Base-by-base conservation (phyloP, 1,140 invertebrate genomes). In the Drosophila rhopaloa region DNA sequence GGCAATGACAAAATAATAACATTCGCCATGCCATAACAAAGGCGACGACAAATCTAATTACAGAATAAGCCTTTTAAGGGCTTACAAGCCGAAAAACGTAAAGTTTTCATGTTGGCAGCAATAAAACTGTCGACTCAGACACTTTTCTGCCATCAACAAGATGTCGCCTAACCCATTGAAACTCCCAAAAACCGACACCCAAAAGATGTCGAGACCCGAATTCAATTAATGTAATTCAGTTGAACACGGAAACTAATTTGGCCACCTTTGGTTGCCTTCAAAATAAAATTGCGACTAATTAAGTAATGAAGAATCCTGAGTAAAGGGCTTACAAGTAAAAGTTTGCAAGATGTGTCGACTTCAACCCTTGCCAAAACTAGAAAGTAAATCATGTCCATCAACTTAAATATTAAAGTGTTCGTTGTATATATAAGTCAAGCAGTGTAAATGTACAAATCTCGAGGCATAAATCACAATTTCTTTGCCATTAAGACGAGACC, bases 381-480 rank as follows among this genome's bases (percentile, higher is more conserved):
- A 41, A 66, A 71, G 35, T 72, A 71, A 58, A 71, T 41, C 66
- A 37, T 58, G 44, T 58, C 37, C 53, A 48, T 37, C 65, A 57
- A 41, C 37, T 71, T 29, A 37, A 70, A 70, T 41, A 70, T 27
- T 24, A 35, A 57, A 32, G 41, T 32, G 62, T 47, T 11, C 13
- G 19, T n/a, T 68, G 38, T 35, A 37, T 46, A 37, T 46, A 47
- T 41, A 14, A 29, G 40, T 57, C 50, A 55, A 38, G 10, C 47
- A 55, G 41, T 63, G 46, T 56, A 55, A 51, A 70, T 72, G 73
- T 76, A 83, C 72, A 89, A 72, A 67, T 90, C 75, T 88, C 61
- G 55, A 84, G 84, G 81, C 84, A 89, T 89, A 89, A 89, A 89
- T 89, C 84, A 89, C 84, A 89, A 89, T 89, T 89, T 89, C 84